phyloP scores from a whole-genome alignment of 2,888 invertebrate species.

The Pherbina coryleti region DNA sequence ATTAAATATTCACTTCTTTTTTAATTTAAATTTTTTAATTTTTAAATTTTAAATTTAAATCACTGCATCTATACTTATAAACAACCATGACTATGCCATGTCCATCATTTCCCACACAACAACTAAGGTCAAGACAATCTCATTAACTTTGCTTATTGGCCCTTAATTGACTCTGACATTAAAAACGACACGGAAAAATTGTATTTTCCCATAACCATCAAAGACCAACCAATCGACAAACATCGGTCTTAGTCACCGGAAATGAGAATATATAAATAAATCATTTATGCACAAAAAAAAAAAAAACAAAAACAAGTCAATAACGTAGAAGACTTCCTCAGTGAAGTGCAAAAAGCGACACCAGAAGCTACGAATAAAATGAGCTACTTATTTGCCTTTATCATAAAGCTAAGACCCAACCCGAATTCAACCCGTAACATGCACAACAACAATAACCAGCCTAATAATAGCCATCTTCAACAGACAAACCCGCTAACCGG shows the following conservation, averaged over 20 bases:
- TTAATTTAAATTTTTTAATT: too few species aligned
- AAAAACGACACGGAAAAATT: background rate
- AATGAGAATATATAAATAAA: constrained; percentile 64
- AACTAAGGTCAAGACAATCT: background rate
- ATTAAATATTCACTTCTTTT: too few species aligned
- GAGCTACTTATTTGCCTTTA: background rate
- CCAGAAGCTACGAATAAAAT: background rate
- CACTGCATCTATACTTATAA: too few species aligned
- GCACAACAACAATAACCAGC: background rate
- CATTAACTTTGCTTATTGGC: background rate
- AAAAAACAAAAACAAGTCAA: constrained; percentile 40
- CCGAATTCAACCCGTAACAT: background rate
- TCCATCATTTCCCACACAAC: background rate
- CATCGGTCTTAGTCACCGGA: constrained; percentile 54
- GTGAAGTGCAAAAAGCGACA: constrained; percentile 12
- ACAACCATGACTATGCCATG: too few species aligned
- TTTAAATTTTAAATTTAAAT: too few species aligned
- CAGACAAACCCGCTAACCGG: constrained; percentile 49
- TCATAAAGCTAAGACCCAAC: background rate
- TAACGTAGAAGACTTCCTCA: background rate
- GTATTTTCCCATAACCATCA: background rate
- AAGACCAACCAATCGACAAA: background rate
- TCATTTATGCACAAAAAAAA: constrained; percentile 54
- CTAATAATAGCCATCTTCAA: constrained; percentile 11
- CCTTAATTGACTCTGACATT: constrained; percentile 21